phyloP scores from a whole-genome alignment of 2,113 vertebrate genomes.

The Chionis minor region DNA sequence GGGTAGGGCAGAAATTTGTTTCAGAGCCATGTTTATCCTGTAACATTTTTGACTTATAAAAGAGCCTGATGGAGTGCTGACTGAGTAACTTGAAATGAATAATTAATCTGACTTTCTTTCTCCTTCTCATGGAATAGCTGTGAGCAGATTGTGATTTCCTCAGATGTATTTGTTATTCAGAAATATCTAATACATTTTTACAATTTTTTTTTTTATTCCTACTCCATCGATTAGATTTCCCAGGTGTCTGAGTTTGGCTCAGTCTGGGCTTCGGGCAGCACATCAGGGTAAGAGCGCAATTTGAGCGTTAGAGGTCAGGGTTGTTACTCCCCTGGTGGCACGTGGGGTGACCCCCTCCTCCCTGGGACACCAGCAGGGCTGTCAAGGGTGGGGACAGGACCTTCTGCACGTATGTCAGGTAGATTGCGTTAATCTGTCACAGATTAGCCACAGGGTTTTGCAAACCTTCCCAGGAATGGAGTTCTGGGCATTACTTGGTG shows the following conservation, averaged over 20 bases:
- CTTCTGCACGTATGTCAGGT: neutral
- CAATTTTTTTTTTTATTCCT: accelerated
- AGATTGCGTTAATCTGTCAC: neutral
- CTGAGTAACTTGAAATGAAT: constrained; percentile 50
- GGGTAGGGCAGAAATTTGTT: neutral
- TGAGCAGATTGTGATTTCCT: constrained; percentile 32
- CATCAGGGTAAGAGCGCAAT: neutral
- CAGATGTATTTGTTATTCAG: constrained; percentile 29
- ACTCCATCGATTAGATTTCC: neutral
- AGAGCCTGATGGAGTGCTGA: constrained; percentile 10
- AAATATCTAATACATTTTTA: neutral
- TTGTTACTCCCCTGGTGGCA: accelerated
- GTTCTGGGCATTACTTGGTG: neutral
- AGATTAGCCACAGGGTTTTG: neutral
- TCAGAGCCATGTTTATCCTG: neutral
- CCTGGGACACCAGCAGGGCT: neutral
- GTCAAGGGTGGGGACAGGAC: neutral
- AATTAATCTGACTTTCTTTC: constrained; percentile 36
- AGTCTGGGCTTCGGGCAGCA: neutral
- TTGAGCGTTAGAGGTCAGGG: neutral
- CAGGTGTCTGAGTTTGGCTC: neutral
- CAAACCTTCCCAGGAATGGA: neutral
- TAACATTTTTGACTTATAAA: constrained; percentile 24
- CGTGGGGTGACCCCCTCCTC: neutral
- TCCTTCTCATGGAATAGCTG: constrained; percentile 5